Base-by-base conservation (phyloP, 1,140 invertebrate genomes). In the Heliconius hewitsoni region DNA sequence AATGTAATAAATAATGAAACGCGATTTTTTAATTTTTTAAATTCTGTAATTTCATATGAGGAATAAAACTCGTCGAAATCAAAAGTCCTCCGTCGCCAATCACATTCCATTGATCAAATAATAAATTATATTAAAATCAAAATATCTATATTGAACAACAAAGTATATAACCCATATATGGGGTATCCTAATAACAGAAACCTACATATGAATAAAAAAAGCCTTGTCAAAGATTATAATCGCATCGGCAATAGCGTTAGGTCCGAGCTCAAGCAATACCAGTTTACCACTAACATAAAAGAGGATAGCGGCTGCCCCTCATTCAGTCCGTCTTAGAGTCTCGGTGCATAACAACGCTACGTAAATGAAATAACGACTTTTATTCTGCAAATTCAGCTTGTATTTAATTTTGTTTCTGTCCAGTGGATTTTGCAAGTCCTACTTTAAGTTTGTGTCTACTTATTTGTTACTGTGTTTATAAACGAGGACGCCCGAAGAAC, bases 261-360 rank as follows among this genome's bases (percentile, higher is more conserved):
- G 76, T 76, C 60, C 52, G 50, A 60, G 37, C 71, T 71, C 87
- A 83, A 84, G 74, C 74, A 70, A 89, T 90, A 92, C 92, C 91
- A 89, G 91, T 91, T 91, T 90, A 85, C 84, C 83, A 91, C 89
- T 87, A 86, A 91, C 90, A 92, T 92, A 93, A 94, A 94, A 91
- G 92, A 89, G 91, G 89, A 93, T 94, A 89, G 87, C 89, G 87
- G 84, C 83, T 85, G 87, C 86, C 87, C 84, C 87, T 89, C 89
- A 87, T 87, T 89, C 85, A 92, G 91, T 93, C 82, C 80, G 87
- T 81, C 84, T 86, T 81, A 39, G 90, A 86, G 78, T 81, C 82
- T 84, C 85, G 86, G 50, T 77, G 80, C 80, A 83, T 73, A 74
- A 78, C 74, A 74, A 90, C 90, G 90, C 82, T 86, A 81, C 84